Base-by-base conservation (phyloP, 1,140 invertebrate genomes). In the Bombus superbus region DNA sequence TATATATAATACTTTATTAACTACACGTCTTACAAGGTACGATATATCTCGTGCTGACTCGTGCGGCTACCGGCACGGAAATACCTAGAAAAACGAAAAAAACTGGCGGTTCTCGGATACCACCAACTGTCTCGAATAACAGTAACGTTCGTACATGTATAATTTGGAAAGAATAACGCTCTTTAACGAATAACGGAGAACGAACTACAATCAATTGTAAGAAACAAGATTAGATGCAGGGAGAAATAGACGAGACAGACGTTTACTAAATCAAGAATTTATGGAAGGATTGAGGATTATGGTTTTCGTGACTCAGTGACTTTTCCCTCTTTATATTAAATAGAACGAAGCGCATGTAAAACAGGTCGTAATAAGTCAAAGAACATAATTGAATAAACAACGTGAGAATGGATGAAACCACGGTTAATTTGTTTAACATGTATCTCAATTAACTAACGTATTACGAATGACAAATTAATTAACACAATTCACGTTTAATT, bases 391-490 rank as follows among this genome's bases (percentile, higher is more conserved):
- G 32, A 38, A 68, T 35, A 74, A 38, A 25, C 32, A 73, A 47
- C 35, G 5, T 28, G 25, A 71, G 25, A 71, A 18, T 32, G 13
- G 25, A 44, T 28, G 69, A n/a, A 44, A n/a, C 10, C 40, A 5
- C 15, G 38, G 28, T 47, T 35, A 68, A 68, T 69, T 75, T 38
- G 32, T 68, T 42, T 22, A 40, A 66, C 11, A 10, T n/a, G 5
- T 10, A 11, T 13, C 47, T 53, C 32, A 13, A 28, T n/a, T 1
- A 25, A 40, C 59, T 42, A 38, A 57, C n/a, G 28, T 40, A 28
- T 57, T 71, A 38, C 32, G 35, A 80, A 80, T 53, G 64, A 68
- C 42, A 18, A 53, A 38, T 38, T 68, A 57, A 81, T 81, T 57
- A 71, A 42, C 38, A 40, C 38, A 35, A 81, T 81, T 59, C 13